A percentile compares a stretch with the other conserved stretches of the same genome.
These are phyloP conservation scores for Holothuria scabra DNA, from an alignment of 53 echinoderm and acorn worm genomes.

Conservation along the genomic window DNA sequence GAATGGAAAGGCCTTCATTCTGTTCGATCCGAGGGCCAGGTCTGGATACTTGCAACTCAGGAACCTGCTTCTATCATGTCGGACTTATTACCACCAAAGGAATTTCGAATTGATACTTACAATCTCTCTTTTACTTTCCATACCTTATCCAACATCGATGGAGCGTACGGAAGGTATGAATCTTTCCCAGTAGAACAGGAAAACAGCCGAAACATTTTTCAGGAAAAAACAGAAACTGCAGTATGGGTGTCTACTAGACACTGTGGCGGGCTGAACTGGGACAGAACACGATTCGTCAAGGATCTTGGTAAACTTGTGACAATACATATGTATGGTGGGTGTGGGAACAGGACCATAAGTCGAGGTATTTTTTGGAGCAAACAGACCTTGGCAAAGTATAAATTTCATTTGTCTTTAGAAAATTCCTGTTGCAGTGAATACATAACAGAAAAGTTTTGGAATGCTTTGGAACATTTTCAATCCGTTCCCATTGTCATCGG, in stretches of 20 bases:
- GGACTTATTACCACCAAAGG: too few species aligned
- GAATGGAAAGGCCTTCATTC: too few species aligned
- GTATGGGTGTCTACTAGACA: not conserved
- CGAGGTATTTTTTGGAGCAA: not conserved
- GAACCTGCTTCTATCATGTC: too few species aligned
- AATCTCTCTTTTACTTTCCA: too few species aligned
- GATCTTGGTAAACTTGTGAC: not conserved
- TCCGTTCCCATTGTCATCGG: not conserved
- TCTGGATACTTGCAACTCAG: too few species aligned
- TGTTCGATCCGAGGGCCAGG: too few species aligned
- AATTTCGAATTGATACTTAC: too few species aligned
- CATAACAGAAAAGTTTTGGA: slow-evolving; percentile 12
- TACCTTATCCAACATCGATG: too few species aligned
- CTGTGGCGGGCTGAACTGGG: not conserved
- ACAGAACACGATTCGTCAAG: not conserved
- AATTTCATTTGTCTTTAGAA: not conserved
- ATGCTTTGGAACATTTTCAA: not conserved
- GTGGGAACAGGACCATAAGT: not conserved
- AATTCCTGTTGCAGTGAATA: slow-evolving; percentile 8
- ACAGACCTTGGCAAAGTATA: not conserved
- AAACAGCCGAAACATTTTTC: too few species aligned
- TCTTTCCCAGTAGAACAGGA: too few species aligned
- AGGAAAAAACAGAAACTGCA: not conserved
- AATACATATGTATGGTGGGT: slow-evolving; percentile 8
- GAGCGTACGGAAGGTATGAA: too few species aligned